These are phyloP conservation scores for Rhagoletis pomonella DNA, from an alignment of 1,140 invertebrate species.

Conservation along the genomic window DNA sequence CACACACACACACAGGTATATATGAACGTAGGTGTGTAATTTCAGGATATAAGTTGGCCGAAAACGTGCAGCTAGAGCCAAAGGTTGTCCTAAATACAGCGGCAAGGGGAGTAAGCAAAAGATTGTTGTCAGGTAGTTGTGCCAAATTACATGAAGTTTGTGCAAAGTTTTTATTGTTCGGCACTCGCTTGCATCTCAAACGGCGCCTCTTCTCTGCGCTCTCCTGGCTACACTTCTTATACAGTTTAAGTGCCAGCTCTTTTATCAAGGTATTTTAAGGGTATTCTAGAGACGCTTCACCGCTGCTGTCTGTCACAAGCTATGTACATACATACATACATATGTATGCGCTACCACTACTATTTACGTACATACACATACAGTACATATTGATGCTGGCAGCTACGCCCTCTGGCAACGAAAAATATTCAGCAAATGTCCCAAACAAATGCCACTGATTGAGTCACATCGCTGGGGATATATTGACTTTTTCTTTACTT, in stretches of 20 bases:
- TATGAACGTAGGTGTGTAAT: background rate
- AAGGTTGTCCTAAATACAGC: background rate
- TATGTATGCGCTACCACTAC: background rate
- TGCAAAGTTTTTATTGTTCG: conserved; percentile 45
- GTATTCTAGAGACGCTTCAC: background rate
- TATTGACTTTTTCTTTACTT: conserved; percentile 27
- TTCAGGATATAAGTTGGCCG: background rate
- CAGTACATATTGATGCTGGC: background rate
- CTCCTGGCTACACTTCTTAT: background rate
- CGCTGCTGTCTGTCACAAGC: background rate
- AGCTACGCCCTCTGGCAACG: background rate
- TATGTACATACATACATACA: background rate
- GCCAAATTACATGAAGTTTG: conserved; percentile 53
- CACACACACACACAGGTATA: background rate
- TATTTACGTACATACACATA: background rate
- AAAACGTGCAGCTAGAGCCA: background rate
- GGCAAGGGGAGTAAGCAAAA: background rate
- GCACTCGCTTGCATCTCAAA: background rate
- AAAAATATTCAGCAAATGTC: conserved; percentile 40
- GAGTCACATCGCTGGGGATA: conserved; percentile 48
- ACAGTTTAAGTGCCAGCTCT: conserved; percentile 30
- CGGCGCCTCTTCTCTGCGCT: background rate
- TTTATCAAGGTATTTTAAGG: conserved; percentile 33
- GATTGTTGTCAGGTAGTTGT: conserved; percentile 32
- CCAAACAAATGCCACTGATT: conserved; percentile 51